phyloP scores from a whole-genome alignment of 2,113 vertebrate species.

The Gambusia affinis region DNA sequence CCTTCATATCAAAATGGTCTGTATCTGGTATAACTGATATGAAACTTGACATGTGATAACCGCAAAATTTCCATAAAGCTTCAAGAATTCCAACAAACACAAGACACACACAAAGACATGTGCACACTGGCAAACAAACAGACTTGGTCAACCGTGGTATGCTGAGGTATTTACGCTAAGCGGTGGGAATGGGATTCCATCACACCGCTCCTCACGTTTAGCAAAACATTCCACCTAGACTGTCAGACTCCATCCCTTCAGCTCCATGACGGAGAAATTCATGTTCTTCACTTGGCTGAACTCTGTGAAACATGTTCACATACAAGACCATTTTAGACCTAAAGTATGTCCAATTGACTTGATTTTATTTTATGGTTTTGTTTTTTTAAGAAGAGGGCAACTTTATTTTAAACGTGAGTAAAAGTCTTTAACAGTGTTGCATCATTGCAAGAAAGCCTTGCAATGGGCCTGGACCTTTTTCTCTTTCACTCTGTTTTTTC shows the following conservation, averaged over 20 bases:
- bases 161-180: slow-evolving; percentile 63
- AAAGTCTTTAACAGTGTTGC: too few relatives aligned
- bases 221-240: slow-evolving; percentile 38
- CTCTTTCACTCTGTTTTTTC: too few relatives aligned
- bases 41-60: background rate
- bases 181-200: slow-evolving; percentile 58
- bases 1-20: background rate
- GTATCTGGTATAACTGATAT: background rate
- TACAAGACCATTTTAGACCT: slow-evolving; percentile 1
- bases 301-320: background rate
- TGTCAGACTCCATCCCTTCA: slow-evolving; percentile 45
- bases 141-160: slow-evolving; percentile 49
- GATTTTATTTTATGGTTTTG: background rate
- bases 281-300: slow-evolving; percentile 16
- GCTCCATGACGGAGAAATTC: slow-evolving; percentile 2
- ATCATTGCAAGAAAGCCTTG: too few relatives aligned
- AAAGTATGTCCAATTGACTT: background rate
- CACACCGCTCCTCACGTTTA: slow-evolving; percentile 41
- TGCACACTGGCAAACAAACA: slow-evolving; percentile 56
- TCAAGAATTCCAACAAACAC: background rate
- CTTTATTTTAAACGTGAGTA: too few relatives aligned
- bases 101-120: slow-evolving; percentile 8
- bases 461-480: too few relatives aligned
- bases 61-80: background rate
- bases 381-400: background rate